Evolutionary conservation across 2,888 invertebrate genomes (phyloP), one percentile per base, ranked within the genome.

Genomic region (Drosophila aldrichi): DNA sequence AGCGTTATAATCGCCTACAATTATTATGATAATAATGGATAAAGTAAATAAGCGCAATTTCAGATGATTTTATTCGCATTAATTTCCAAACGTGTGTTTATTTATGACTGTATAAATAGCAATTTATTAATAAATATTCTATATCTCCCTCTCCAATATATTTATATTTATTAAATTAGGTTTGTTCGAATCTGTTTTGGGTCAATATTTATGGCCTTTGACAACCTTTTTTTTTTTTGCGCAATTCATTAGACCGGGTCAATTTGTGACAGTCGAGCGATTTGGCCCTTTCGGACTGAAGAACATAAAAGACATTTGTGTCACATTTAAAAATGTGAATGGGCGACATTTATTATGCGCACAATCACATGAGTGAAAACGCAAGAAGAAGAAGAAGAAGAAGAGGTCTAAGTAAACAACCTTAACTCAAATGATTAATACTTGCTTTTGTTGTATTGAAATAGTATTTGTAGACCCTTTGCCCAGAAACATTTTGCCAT

Each of bases 391-490:
- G 25, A 25, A 12, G 9, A 9, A 32, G 29, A 32, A 9, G 10
- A 32, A 32, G 22, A 59, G 16, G 14, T 6, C 9, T 9, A 9
- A 46, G 7, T 9, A 29, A 48, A 5, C 29, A 49, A 34, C 49
- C 49, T 49, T 12, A 14, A 46, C 59, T 38, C 16, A 54, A 77
- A 61, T 79, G 80, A 79, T 79, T 70, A 80, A 74, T 77, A 69
- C 41, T 22, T 44, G 61, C 14, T 60, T 57, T 57, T 41, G 18
- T 52, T 22, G 40, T 38, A 49, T 49, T 41, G 44, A 32, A 38
- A 22, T 59, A 32, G 32, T 32, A n/a, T 41, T 60, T 51, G 51
- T 22, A 20, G 46, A 52, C 49, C 61, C 25, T 54, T 44, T 34
- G 55, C 46, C 51, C 32, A 40, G 54, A 43, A 12, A 9, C 62